Evolutionary conservation across 2,888 invertebrate species (phyloP).

Genomic region (Lacanobia wlatinum): DNA sequence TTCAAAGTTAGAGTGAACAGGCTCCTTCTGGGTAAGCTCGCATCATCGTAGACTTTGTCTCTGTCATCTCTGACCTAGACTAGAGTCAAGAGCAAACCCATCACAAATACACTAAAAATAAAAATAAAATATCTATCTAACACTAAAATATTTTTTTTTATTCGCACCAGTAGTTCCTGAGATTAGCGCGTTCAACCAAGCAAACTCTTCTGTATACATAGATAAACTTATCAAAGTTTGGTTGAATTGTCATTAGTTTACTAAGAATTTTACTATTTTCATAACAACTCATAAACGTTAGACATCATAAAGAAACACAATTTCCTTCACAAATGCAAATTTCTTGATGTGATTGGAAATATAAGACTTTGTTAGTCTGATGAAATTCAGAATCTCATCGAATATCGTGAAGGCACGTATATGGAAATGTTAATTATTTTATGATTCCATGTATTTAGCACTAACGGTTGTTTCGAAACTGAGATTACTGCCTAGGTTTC

Average conservation of each 20-base stretch:
- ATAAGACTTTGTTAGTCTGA: not conserved
- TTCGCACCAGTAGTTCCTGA: too few relatives aligned
- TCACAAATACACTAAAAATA: too few relatives aligned
- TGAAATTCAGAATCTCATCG: conserved; percentile 9
- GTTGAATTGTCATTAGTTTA: not conserved
- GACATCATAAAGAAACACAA: not conserved
- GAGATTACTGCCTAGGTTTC: not conserved
- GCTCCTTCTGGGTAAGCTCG: too few relatives aligned
- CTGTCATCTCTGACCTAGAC: too few relatives aligned
- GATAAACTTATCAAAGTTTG: not conserved
- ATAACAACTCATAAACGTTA: not conserved
- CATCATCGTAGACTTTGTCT: too few relatives aligned
- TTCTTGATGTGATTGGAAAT: conserved; percentile 11
- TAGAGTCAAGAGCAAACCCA: too few relatives aligned
- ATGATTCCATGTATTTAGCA: conserved; percentile 1
- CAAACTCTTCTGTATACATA: too few relatives aligned
- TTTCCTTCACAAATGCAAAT: not conserved
- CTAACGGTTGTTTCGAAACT: conserved; percentile 12
- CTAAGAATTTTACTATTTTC: not conserved
- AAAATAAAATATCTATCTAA: too few relatives aligned
- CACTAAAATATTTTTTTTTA: too few relatives aligned
- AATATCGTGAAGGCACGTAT: not conserved
- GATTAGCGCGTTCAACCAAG: too few relatives aligned
- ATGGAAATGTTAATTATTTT: conserved; percentile 29
- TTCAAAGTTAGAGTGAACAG: too few relatives aligned